A percentile compares a stretch with the other conserved stretches of the same genome.
phyloP scores from a whole-genome alignment of 2,797 vertebrate genomes.

The Psittacula derbiana region DNA sequence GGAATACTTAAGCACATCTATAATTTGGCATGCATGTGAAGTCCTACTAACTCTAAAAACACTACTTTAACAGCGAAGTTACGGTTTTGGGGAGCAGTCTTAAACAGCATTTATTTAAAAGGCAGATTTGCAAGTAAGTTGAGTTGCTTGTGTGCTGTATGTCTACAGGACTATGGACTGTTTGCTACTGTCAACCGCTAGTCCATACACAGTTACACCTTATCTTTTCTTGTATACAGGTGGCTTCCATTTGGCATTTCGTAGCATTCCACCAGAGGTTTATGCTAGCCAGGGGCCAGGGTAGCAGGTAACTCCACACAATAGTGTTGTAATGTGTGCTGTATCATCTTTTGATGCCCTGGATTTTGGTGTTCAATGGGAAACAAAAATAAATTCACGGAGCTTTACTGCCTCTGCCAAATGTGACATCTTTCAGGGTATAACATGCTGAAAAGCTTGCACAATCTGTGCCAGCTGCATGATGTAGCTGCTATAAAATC shows the following conservation, averaged over 20 bases:
- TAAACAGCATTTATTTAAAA: background rate
- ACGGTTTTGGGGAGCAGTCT: background rate
- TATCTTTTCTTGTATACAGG: background rate
- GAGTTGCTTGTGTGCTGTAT: fast-evolving
- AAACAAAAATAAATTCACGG: conserved; percentile 71
- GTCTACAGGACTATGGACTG: background rate
- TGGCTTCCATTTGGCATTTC: background rate
- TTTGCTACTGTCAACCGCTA: background rate
- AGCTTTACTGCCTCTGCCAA: conserved; percentile 79
- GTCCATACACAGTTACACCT: background rate
- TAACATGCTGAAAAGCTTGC: conserved; percentile 74
- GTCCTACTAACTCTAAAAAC: background rate
- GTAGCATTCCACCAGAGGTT: background rate
- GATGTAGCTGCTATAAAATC: conserved; percentile 80
- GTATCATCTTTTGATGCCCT: conserved; percentile 27
- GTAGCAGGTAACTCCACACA: background rate
- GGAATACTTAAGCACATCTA: background rate
- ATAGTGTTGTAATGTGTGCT: background rate
- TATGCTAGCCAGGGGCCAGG: background rate
- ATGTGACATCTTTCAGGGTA: conserved; percentile 77
- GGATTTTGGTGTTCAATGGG: conserved; percentile 59
- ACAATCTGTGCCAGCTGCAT: conserved; percentile 75
- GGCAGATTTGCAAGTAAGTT: background rate
- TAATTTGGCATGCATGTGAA: background rate
- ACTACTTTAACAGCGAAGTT: background rate